Percentiles rank a stretch among this genome's conserved stretches.
These are phyloP conservation scores for Sinocyclocheilus anophthalmus DNA, from an alignment of 2,113 vertebrate genomes.

Conservation along the genomic window DNA sequence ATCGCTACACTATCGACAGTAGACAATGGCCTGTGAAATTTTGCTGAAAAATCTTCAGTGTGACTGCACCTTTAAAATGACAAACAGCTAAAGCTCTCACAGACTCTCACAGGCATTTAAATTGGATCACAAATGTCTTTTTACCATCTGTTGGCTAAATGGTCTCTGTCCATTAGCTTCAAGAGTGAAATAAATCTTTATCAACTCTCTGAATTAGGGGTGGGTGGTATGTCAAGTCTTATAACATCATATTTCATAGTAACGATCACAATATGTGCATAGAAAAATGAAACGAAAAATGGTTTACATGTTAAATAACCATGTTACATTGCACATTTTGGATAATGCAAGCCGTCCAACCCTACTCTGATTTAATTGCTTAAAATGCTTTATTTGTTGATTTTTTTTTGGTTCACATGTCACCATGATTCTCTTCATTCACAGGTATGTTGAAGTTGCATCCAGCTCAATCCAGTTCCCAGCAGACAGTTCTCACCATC, in stretches of 20 bases:
- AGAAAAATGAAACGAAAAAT: background rate
- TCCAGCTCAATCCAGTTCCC: conserved; percentile 84
- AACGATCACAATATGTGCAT: background rate
- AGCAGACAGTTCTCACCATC: conserved; percentile 91
- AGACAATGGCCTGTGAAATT: background rate
- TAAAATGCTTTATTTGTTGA: background rate
- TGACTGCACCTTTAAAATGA: background rate
- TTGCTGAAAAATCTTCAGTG: background rate
- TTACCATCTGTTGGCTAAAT: background rate
- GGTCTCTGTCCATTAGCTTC: background rate
- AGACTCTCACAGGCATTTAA: background rate
- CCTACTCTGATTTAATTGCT: background rate
- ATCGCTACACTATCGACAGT: background rate
- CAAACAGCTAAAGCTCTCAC: background rate
- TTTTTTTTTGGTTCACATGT: background rate
- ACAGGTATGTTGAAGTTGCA: conserved; percentile 94
- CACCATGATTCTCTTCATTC: conserved; percentile 18
- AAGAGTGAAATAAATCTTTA: background rate
- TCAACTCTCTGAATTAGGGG: background rate
- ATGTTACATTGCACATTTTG: background rate
- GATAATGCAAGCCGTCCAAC: background rate
- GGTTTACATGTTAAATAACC: background rate
- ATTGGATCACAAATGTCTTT: background rate
- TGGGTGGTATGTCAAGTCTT: background rate
- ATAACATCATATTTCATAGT: background rate